These are phyloP conservation scores for Falco columbarius DNA, from an alignment of 2,797 vertebrate species.

Conservation along the genomic window DNA sequence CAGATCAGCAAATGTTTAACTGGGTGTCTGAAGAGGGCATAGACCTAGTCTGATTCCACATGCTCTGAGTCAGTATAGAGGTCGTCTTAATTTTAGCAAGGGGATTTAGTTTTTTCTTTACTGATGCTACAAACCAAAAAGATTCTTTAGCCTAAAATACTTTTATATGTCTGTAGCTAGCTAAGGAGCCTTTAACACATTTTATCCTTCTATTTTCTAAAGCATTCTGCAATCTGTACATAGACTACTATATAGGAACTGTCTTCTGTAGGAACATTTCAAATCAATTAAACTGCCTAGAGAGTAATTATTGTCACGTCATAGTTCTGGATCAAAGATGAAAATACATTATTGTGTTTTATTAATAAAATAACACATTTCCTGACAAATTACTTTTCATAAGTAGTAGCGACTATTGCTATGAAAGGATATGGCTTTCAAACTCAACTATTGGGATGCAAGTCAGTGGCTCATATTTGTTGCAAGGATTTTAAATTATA, in stretches of 20 bases:
- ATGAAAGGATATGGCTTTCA: background rate
- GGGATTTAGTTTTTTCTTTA: background rate
- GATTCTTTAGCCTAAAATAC: background rate
- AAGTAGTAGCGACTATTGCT: background rate
- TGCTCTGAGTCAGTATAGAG: background rate
- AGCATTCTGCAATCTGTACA: background rate
- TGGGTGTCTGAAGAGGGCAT: background rate
- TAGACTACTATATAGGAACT: background rate
- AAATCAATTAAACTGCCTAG: background rate
- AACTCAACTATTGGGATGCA: background rate
- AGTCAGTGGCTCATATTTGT: background rate
- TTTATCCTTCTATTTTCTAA: background rate
- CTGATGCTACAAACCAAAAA: background rate
- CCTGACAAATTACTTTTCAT: background rate
- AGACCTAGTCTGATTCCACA: background rate
- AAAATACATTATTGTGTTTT: conserved; percentile 2
- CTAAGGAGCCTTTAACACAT: background rate
- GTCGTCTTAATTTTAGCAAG: background rate
- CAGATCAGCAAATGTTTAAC: background rate
- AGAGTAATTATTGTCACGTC: background rate
- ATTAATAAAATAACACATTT: background rate
- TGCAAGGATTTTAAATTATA: background rate
- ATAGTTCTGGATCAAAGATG: background rate
- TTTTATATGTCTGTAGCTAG: background rate
- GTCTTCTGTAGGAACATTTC: background rate